phyloP scores from a whole-genome alignment of 2,797 vertebrate genomes.

The Heteromormyrus szaboi region DNA sequence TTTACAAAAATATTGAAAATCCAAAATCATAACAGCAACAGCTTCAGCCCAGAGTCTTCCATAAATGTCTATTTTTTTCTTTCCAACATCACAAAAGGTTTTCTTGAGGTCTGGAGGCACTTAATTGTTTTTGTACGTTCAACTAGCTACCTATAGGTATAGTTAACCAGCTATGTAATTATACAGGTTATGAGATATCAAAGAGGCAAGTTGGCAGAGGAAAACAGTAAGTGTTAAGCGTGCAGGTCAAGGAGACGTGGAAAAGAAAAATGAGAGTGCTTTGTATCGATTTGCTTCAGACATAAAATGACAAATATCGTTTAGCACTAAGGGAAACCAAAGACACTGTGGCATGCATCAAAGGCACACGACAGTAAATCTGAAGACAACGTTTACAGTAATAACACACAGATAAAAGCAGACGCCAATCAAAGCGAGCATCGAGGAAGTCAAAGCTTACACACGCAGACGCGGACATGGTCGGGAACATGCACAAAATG shows the following conservation, averaged over 20 bases:
- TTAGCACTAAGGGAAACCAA: constrained; percentile 39
- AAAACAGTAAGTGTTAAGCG: not conserved
- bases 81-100: not conserved
- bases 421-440: constrained; percentile 42
- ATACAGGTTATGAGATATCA: not conserved
- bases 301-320: constrained; percentile 56
- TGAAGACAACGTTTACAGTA: constrained; percentile 41
- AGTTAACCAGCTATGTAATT: not conserved
- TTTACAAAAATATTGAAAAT: not conserved
- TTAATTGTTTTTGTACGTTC: not conserved
- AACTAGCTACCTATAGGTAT: not conserved
- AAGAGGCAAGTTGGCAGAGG: not conserved
- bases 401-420: constrained; percentile 41
- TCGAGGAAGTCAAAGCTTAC: constrained; percentile 52
- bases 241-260: not conserved
- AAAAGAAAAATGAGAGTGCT: not conserved
- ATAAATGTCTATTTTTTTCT: not conserved
- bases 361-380: constrained; percentile 39
- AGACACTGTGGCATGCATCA: constrained; percentile 45
- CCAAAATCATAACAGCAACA: not conserved
- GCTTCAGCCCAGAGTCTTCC: not conserved
- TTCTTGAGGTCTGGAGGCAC: not conserved
- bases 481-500: constrained; percentile 79
- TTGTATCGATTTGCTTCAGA: constrained; percentile 38
- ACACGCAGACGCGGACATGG: constrained; percentile 48